These are phyloP conservation scores for Antheraea yamamai DNA, from an alignment of 2,888 invertebrate genomes.

Conservation along the genomic window DNA sequence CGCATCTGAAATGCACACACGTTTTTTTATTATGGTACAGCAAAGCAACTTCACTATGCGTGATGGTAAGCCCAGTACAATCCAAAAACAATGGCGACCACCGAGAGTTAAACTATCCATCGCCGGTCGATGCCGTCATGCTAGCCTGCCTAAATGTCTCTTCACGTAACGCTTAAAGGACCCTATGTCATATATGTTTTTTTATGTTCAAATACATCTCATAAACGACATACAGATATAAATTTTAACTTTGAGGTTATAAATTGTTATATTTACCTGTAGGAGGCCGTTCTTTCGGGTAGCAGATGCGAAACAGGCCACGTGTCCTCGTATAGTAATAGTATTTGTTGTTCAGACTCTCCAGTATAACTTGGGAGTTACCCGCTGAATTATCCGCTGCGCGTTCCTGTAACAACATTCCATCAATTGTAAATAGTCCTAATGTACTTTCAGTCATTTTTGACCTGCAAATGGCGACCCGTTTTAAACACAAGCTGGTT, in stretches of 20 bases:
- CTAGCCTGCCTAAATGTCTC: no score
- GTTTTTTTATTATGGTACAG: no score
- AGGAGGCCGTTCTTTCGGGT: slow-evolving; percentile 94
- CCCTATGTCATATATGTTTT: background rate
- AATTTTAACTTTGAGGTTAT: background rate
- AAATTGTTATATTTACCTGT: slow-evolving; percentile 82
- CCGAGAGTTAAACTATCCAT: no score
- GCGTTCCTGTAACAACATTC: slow-evolving; percentile 84
- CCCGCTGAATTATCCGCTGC: slow-evolving; percentile 86
- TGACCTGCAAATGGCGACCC: background rate
- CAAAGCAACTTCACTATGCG: no score
- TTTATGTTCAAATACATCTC: background rate
- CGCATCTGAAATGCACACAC: no score
- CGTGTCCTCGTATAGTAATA: slow-evolving; percentile 95
- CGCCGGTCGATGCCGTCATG: no score
- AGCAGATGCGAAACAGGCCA: slow-evolving; percentile 96
- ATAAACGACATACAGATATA: background rate
- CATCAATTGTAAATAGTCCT: background rate
- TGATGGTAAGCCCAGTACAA: no score
- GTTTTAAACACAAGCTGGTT: no score
- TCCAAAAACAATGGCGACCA: no score
- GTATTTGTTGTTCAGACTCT: slow-evolving; percentile 91
- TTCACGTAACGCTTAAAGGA: no score
- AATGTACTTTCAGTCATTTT: background rate
- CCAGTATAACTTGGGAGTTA: slow-evolving; percentile 86